These are phyloP conservation scores for Vollenhovia emeryi DNA, from an alignment of 1,140 invertebrate species.

Conservation along the genomic window DNA sequence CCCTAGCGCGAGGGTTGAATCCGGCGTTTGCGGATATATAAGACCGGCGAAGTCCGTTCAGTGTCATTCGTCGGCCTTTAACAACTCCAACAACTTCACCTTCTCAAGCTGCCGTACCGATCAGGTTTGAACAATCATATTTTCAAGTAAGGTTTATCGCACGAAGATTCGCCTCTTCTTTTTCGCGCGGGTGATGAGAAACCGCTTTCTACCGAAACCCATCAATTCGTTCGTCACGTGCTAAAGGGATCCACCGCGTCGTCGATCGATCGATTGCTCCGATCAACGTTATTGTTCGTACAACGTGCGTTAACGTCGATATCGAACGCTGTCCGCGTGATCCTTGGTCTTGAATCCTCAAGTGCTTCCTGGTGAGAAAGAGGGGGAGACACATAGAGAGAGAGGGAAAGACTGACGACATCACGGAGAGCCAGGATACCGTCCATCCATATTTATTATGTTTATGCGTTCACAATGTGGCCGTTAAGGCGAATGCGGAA, in stretches of 20 bases:
- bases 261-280: background rate
- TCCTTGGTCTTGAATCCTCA: conserved; percentile 71
- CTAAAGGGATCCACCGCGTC: background rate
- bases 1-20: conserved; percentile 70
- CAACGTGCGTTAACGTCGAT: conserved; percentile 29
- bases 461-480: conserved; percentile 73
- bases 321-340: background rate
- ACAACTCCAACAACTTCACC: conserved; percentile 66
- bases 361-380: conserved; percentile 58
- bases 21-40: conserved; percentile 71
- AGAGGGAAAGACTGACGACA: conserved; percentile 18
- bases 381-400: background rate
- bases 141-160: background rate
- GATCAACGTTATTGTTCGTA: conserved; percentile 14
- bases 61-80: conserved; percentile 72
- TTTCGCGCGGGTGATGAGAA: background rate
- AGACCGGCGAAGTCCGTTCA: conserved; percentile 63
- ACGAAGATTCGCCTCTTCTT: background rate
- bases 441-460: conserved; percentile 76
- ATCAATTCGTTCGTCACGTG: background rate
- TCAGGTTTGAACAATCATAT: conserved; percentile 47
- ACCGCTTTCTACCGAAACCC: background rate
- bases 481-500: conserved; percentile 77
- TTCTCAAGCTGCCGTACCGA: conserved; percentile 50
- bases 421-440: conserved; percentile 59